Evolutionary conservation across 2,797 vertebrate genomes (phyloP).

Genomic region (Ficedula albicollis): DNA sequence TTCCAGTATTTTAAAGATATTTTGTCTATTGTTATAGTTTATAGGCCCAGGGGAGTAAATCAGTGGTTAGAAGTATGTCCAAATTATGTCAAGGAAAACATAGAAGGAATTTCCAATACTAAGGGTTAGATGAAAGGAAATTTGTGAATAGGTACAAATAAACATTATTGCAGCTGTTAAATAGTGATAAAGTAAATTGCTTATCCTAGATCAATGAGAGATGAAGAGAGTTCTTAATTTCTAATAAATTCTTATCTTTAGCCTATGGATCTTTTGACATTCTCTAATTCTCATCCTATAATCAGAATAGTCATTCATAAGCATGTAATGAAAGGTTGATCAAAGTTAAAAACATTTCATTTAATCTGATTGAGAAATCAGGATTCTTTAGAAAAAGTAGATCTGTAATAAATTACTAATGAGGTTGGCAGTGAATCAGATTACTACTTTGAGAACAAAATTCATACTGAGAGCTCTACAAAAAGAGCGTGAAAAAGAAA

Average conservation of each 20-base stretch:
- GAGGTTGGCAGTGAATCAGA: not conserved
- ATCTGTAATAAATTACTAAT: not conserved
- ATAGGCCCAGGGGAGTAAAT: not conserved
- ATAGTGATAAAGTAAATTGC: not conserved
- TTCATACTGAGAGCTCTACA: not conserved
- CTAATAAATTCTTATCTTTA: not conserved
- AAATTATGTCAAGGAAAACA: not conserved
- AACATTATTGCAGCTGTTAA: not conserved
- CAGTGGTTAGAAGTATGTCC: not conserved
- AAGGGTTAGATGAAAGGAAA: not conserved
- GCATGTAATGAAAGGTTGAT: not conserved
- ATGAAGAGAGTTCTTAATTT: not conserved
- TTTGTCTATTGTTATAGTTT: not conserved
- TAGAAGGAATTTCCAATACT: not conserved
- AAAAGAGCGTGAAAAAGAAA: not conserved
- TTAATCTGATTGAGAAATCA: not conserved
- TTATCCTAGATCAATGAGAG: not conserved
- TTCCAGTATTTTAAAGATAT: not conserved
- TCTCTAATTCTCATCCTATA: not conserved
- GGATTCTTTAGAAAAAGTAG: not conserved
- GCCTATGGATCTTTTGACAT: not conserved
- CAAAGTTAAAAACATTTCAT: not conserved
- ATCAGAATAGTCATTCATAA: not conserved
- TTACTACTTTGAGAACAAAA: not conserved
- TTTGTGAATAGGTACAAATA: not conserved